phyloP scores from a whole-genome alignment of 2,113 vertebrate genomes.

The Dicrurus megarhynchus region DNA sequence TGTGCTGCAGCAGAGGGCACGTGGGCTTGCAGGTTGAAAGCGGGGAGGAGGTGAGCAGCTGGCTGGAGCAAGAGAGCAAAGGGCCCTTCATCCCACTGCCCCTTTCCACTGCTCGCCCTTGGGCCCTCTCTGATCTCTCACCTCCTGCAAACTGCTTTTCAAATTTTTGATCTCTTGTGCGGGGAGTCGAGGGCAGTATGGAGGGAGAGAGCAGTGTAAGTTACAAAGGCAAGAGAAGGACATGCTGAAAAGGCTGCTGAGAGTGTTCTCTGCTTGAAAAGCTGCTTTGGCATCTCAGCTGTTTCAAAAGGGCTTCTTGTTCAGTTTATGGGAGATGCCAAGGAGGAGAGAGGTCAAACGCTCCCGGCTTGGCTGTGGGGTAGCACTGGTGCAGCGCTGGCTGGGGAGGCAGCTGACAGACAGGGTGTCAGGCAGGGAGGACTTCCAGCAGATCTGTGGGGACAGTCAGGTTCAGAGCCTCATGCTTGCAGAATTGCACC shows the following conservation, averaged over 20 bases:
- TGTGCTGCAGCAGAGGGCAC: neutral
- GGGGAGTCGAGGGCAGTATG: neutral
- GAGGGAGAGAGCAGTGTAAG: neutral
- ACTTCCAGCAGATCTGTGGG: neutral
- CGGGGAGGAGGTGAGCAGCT: constrained; percentile 20
- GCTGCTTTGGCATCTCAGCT: constrained; percentile 14
- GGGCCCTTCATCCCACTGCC: constrained; percentile 42
- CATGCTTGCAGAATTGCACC: fast-evolving
- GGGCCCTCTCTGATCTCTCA: constrained; percentile 36
- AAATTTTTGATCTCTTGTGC: neutral
- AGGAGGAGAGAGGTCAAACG: neutral
- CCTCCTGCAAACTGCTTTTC: constrained; percentile 17
- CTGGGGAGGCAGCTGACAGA: neutral
- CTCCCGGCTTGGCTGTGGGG: fast-evolving
- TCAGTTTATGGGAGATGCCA: neutral
- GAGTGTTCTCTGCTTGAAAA: neutral
- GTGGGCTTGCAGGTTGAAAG: neutral
- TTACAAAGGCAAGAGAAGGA: neutral
- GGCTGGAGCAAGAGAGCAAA: neutral
- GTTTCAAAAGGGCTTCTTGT: constrained; percentile 5
- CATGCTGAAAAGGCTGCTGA: neutral
- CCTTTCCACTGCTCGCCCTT: neutral
- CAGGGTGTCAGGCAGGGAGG: neutral
- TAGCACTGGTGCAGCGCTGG: neutral
- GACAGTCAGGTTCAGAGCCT: neutral